Conservation (phyloP, 2,797 vertebrate species). For the Sebastes oblongus region DNA sequence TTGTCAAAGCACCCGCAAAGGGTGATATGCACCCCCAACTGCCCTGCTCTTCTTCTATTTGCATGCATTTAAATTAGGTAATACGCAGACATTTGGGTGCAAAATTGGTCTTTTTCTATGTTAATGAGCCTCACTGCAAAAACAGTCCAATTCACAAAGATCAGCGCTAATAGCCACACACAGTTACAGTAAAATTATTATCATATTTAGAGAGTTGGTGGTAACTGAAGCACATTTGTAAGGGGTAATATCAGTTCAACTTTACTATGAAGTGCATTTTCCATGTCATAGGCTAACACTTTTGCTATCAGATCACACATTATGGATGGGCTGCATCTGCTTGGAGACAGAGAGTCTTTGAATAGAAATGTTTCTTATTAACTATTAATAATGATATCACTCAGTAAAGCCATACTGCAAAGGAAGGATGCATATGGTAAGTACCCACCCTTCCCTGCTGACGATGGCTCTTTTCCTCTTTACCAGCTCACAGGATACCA, state of each 20-base stretch:
- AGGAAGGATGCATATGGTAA: conserved; percentile 23
- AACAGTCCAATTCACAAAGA: no score
- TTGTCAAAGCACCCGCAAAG: no score
- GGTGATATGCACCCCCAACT: no score
- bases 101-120: no score
- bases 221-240: no score
- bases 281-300: neutral
- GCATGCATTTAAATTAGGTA: no score
- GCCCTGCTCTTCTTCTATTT: no score
- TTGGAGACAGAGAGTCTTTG: neutral
- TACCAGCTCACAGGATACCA: conserved; percentile 31
- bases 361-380: neutral
- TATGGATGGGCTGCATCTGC: neutral
- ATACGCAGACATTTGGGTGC: no score
- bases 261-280: neutral
- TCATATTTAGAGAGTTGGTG: no score
- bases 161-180: no score
- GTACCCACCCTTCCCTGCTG: conserved; percentile 8
- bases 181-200: no score
- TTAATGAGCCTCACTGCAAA: no score
- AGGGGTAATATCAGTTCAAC: neutral
- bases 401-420: neutral
- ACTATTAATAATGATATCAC: neutral
- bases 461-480: conserved; percentile 41
- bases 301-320: neutral